A percentile compares a stretch with the other conserved stretches of the same genome.
These are phyloP conservation scores for Potorous gilbertii DNA, from an alignment of 2,797 vertebrate species.

Conservation along the genomic window DNA sequence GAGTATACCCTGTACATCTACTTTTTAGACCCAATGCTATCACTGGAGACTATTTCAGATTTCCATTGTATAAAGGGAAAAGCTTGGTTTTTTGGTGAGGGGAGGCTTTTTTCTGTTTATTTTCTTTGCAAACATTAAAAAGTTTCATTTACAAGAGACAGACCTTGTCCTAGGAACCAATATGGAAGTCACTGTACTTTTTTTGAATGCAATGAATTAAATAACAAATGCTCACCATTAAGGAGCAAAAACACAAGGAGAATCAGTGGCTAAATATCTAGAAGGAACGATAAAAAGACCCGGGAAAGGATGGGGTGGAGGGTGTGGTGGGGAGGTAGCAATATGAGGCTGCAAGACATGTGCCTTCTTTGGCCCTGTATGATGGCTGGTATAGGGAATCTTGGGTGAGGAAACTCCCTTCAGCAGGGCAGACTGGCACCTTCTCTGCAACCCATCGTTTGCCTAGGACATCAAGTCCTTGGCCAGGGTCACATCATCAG, in stretches of 20 bases:
- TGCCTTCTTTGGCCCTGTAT: not conserved
- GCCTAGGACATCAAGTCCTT: not conserved
- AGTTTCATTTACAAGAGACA: constrained; percentile 16
- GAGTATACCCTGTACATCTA: not conserved
- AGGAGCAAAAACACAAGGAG: not conserved
- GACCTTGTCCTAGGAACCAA: not conserved
- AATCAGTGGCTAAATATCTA: not conserved
- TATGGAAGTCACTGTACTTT: not conserved
- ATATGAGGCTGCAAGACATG: not conserved
- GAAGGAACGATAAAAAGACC: not conserved
- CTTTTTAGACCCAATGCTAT: not conserved
- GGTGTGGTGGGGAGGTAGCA: not conserved
- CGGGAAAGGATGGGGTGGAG: accelerated
- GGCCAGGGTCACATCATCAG: not conserved
- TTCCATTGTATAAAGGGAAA: constrained; percentile 25
- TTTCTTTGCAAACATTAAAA: constrained; percentile 2
- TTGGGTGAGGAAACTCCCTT: not conserved
- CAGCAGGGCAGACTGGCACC: not conserved
- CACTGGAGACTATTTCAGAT: constrained; percentile 17
- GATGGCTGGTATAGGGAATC: not conserved
- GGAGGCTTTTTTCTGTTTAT: not conserved
- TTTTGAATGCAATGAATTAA: not conserved
- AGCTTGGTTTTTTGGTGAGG: not conserved
- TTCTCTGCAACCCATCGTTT: not conserved
- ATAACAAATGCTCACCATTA: not conserved